Base-by-base conservation (phyloP, 2,797 vertebrate genomes). In the Leucoraja ocellata region DNA sequence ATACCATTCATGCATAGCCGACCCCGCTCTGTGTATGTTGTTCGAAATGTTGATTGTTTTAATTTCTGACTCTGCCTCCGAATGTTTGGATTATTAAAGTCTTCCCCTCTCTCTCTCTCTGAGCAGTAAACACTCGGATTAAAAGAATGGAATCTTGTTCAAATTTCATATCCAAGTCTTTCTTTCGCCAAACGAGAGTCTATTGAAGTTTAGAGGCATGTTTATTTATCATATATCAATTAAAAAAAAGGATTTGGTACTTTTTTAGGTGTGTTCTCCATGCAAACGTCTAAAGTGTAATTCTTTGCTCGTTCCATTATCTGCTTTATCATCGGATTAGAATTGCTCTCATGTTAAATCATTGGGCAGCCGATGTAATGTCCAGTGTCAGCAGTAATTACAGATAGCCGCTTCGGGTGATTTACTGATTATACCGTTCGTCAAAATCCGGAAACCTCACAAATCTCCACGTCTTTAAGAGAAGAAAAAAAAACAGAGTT, bases 401-500 rank as follows among this genome's bases (percentile, higher is more conserved):
- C 90, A 92, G 71, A 76, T 92, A 92, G 90, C 90, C 68, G 90
- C 90, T 92, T 74, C 90, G 90, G 90, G 90, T 92, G 90, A 92
- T 92, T 92, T 92, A 76, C 90, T 92, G 90, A 76, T 58, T 25
- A 92, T 74, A 76, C 71, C 90, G 46, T 54, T 58, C 71, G 71
- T 74, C 90, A 92, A 39, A 92, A 92, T 11, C 90, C 39, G 39
- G 90, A 92, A 58, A 92, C 54, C 90, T 92, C 90, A 58, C 71
- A 73, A 91, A 68, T 74, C 90, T 74, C 36, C 13, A 74, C 23
- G 23, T 76, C 71, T 76, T 71, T n/a, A 28, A 76, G 46, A 4
- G 46, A 3, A n/a, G 6, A 54, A 54, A 54, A 54, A n/a, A 54
- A 54, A 28, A 68, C 73, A 14, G 39, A 46, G 90, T 68, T 58